Evolutionary conservation across 2,888 invertebrate species (phyloP).

Genomic region (Drosophila testacea): DNA sequence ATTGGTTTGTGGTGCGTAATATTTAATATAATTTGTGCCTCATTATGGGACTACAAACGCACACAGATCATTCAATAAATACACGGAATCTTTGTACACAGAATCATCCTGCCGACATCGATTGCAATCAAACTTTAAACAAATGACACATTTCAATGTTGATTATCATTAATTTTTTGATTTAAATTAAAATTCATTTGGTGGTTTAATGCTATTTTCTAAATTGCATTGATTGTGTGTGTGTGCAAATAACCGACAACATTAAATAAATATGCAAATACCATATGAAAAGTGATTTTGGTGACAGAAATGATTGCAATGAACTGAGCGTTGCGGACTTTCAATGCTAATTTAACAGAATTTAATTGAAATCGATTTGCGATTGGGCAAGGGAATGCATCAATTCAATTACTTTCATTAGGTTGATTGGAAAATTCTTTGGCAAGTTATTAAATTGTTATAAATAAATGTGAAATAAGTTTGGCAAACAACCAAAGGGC

Average conservation of each 20-base stretch:
- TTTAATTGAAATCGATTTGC: constrained; percentile 54
- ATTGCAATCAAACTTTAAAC: constrained; percentile 36
- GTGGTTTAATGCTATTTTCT: constrained; percentile 65
- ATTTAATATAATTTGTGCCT: constrained; percentile 50
- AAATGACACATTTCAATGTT: constrained; percentile 30
- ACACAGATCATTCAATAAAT: constrained; percentile 38
- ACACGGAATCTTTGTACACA: not conserved
- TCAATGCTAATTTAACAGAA: constrained; percentile 67
- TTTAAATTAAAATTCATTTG: constrained; percentile 59
- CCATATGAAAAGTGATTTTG: constrained; percentile 53
- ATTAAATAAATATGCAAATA: constrained; percentile 45
- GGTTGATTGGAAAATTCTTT: constrained; percentile 27
- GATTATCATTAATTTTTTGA: constrained; percentile 15
- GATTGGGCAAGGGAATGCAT: not conserved
- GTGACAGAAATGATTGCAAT: constrained; percentile 47
- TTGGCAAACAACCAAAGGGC: constrained; percentile 53
- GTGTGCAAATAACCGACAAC: constrained; percentile 22
- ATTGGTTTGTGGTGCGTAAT: constrained; percentile 10
- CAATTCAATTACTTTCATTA: constrained; percentile 54
- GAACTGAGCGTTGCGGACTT: constrained; percentile 43
- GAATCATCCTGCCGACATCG: constrained; percentile 14
- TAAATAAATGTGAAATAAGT: constrained; percentile 58
- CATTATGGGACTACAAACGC: constrained; percentile 33
- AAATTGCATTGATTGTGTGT: constrained; percentile 70
- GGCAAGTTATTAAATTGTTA: constrained; percentile 59